Base-by-base conservation (phyloP, 2,113 vertebrate species). In the Alaudala cheleensis region DNA sequence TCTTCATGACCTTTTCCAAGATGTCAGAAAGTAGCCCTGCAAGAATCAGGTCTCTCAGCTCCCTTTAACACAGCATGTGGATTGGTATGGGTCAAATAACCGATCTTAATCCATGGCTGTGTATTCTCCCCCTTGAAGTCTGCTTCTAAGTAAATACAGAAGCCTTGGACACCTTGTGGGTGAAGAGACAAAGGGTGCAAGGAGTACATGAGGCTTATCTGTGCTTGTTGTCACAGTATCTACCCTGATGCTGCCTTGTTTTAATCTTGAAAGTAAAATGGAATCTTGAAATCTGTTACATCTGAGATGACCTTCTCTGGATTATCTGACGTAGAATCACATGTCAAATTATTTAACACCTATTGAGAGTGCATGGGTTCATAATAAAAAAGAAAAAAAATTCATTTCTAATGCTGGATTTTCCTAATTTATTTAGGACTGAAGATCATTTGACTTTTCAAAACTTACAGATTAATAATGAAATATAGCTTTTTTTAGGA, bases 401-500 rank as follows among this genome's bases (percentile, higher is more conserved):
- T 82, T 81, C 0, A 31, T 57, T 14, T 81, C 21, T 39, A 91
- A 57, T 71, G 18, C 3, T 80, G 44, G 3, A 17, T 64, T 62
- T 86, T 67, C 23, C 16, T 73, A 20, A 60, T 84, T 81, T 91
- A 60, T 51, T 77, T 69, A 61, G 18, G n/a, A 65, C 8, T 45
- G 21, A 64, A 72, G 26, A 53, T 64, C 81, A 64, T 74, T 76
- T 7, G 6, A 61, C 47, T 79, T 64, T 65, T 77, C 6, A 56
- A 66, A 89, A 91, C 22, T 57, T 79, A 33, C 6, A 77, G 24
- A 58, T 64, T 85, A 85, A 74, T 62, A 88, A 66, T 53, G 37
- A 85, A 92, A 80, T 61, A 65, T 15, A 44, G 8, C 5, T 81
- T 91, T 90, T 88, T 88, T 92, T 93, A 79, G n/a, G 24, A 95